Evolutionary conservation across 2,797 vertebrate genomes (phyloP).

Genomic region (Passerculus sandwichensis): DNA sequence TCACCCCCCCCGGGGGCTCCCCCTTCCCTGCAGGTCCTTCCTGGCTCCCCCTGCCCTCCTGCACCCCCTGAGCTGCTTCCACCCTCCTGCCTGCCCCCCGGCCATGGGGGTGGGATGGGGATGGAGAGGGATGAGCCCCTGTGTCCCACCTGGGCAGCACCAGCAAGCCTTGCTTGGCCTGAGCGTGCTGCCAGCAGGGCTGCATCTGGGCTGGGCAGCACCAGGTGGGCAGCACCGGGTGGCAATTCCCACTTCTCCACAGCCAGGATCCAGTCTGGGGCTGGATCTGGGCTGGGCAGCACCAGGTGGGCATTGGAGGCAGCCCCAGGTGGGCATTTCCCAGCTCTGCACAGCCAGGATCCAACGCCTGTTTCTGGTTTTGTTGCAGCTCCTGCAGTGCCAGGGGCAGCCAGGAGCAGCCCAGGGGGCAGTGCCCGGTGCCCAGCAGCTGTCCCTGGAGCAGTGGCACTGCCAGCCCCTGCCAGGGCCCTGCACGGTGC

Average conservation of each 20-base stretch:
- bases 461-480: constrained; percentile 49
- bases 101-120: no score
- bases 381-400: constrained; percentile 57
- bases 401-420: neutral
- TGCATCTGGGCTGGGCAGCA: neutral
- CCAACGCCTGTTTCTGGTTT: neutral
- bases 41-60: neutral
- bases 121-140: no score
- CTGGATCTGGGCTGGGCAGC: neutral
- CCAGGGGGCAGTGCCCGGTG: neutral
- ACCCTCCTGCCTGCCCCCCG: no score
- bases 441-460: neutral
- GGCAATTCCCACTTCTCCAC: no score
- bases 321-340: neutral
- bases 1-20: neutral
- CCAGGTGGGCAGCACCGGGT: neutral
- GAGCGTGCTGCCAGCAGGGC: neutral
- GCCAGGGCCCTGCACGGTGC: neutral
- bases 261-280: neutral
- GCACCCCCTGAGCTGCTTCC: neutral
- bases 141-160: neutral
- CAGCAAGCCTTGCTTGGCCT: neutral
- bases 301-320: neutral
- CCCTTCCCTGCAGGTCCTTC: neutral
- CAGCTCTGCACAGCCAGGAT: no score